Evolutionary conservation across 2,113 vertebrate species (phyloP).

Genomic region (Geothlypis trichas): DNA sequence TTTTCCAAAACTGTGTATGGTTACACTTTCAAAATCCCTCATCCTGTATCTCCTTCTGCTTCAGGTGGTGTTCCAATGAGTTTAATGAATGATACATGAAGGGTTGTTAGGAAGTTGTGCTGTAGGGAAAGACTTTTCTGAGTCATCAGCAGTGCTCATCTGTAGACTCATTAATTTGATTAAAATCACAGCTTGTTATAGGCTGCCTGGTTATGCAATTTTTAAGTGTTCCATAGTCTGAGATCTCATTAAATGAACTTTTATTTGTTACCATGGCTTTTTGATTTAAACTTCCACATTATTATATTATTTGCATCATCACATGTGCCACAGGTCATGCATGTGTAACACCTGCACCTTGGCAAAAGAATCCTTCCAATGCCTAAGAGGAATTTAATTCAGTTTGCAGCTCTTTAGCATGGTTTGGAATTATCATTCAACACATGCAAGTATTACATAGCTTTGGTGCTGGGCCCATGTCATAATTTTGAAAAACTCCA

Average conservation of each 20-base stretch:
- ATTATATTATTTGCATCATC: neutral
- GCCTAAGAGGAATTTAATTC: neutral
- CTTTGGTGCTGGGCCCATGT: neutral
- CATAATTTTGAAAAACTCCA: neutral
- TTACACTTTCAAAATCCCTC: neutral
- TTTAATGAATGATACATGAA: neutral
- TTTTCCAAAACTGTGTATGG: neutral
- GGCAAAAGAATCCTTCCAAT: neutral
- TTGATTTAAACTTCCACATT: neutral
- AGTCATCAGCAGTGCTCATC: conserved; percentile 5
- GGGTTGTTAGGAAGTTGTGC: neutral
- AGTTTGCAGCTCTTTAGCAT: neutral
- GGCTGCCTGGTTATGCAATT: neutral
- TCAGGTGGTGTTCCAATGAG: neutral
- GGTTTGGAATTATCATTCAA: neutral
- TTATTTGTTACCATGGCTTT: neutral
- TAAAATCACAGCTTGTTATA: neutral
- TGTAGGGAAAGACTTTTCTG: neutral
- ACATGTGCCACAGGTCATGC: neutral
- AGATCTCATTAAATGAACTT: neutral
- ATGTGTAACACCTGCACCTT: neutral
- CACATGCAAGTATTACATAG: neutral
- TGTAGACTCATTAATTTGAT: conserved; percentile 32
- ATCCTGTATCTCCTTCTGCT: neutral
- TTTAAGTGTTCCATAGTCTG: neutral